Percentiles rank a stretch among this genome's conserved stretches.
These are phyloP conservation scores for Oriolus oriolus DNA, from an alignment of 2,113 vertebrate species.

Conservation along the genomic window DNA sequence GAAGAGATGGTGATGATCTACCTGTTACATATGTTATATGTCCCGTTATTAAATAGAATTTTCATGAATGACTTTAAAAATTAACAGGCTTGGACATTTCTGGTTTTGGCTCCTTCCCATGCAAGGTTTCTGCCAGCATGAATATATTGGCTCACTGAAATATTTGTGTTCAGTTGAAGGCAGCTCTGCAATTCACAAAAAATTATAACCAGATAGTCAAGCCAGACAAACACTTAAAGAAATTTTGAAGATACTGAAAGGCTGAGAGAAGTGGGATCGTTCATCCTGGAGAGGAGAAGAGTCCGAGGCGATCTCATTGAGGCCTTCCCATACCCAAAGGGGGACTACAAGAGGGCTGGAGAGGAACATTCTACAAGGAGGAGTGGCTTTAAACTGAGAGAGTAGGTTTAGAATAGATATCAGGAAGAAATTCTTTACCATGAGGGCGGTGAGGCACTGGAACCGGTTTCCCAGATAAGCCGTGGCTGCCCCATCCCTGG, in stretches of 20 bases:
- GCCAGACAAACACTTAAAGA: not conserved
- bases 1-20: not conserved
- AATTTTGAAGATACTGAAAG: not conserved
- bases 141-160: not conserved
- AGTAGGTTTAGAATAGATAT: not conserved
- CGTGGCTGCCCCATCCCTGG: not conserved
- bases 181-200: not conserved
- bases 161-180: not conserved
- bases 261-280: not conserved
- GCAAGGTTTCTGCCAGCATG: not conserved
- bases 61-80: not conserved
- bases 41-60: not conserved
- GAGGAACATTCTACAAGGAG: not conserved
- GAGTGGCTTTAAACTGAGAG: not conserved
- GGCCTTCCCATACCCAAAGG: not conserved
- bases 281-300: not conserved
- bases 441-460: not conserved
- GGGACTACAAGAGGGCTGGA: not conserved
- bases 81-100: not conserved
- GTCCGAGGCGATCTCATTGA: not conserved
- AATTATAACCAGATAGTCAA: not conserved
- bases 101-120: not conserved
- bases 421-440: not conserved
- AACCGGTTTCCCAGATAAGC: not conserved
- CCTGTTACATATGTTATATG: not conserved